Evolutionary conservation across 2,888 invertebrate genomes (phyloP).

Genomic region (Hyppa rectilinea): DNA sequence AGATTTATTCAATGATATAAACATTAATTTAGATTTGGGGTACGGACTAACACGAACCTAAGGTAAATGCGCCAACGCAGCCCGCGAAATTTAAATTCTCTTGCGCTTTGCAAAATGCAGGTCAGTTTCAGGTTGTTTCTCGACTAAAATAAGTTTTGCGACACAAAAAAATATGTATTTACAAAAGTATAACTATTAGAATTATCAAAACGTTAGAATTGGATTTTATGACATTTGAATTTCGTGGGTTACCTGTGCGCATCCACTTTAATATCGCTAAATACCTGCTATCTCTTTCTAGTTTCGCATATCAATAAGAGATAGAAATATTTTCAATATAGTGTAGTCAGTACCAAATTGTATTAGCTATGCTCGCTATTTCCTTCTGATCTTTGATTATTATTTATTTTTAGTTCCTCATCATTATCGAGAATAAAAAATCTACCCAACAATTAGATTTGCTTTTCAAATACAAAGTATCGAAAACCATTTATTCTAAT

Average conservation of each 20-base stretch:
- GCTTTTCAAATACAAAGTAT: neutral
- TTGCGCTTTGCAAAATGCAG: too few relatives aligned
- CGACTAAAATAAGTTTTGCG: too few relatives aligned
- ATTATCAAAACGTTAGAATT: too few relatives aligned
- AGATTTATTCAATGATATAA: slow-evolving; percentile 5
- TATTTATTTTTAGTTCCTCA: neutral
- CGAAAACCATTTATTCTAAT: slow-evolving; percentile 8
- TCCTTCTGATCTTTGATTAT: neutral
- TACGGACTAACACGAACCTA: neutral
- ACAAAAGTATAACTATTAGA: too few relatives aligned
- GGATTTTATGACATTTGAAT: too few relatives aligned
- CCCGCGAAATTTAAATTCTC: too few relatives aligned
- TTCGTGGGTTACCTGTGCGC: too few relatives aligned
- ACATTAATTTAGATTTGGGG: neutral
- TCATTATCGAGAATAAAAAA: slow-evolving; percentile 13
- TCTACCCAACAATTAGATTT: neutral
- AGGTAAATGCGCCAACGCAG: too few relatives aligned
- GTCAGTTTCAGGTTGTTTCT: too few relatives aligned
- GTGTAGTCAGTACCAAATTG: neutral
- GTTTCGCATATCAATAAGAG: neutral
- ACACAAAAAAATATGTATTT: too few relatives aligned
- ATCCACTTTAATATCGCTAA: neutral
- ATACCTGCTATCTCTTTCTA: slow-evolving; percentile 2
- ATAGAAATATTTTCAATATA: slow-evolving; percentile 3
- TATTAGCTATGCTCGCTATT: neutral